phyloP scores from a whole-genome alignment of 2,797 vertebrate species.

The Lagocephalus sceleratus region DNA sequence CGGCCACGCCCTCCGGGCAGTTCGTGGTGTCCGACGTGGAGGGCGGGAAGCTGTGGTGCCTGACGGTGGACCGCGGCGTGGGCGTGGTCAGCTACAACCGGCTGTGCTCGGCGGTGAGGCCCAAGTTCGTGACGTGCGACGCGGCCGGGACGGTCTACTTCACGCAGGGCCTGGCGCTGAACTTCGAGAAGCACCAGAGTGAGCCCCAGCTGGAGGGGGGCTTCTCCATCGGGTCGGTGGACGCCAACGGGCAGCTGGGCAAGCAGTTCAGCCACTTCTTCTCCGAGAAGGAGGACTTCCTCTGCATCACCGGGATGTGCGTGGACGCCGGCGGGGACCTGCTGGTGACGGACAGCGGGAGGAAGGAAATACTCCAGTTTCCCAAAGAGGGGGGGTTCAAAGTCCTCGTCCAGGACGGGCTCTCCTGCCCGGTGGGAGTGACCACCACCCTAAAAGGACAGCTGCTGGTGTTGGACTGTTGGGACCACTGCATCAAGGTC shows the following conservation, averaged over 20 bases:
- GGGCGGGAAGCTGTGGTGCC: constrained; percentile 95
- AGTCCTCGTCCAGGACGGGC: constrained; percentile 88
- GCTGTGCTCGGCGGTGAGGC: constrained; percentile 90
- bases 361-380: constrained; percentile 94
- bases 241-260: constrained; percentile 87
- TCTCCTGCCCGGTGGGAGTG: constrained; percentile 91
- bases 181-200: constrained; percentile 90
- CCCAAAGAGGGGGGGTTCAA: constrained; percentile 93
- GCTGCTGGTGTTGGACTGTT: constrained; percentile 93
- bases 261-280: constrained; percentile 97
- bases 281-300: constrained; percentile 93
- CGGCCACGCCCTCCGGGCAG: constrained; percentile 90
- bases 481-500: constrained; percentile 98
- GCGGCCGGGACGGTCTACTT: constrained; percentile 91
- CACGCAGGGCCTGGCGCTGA: constrained; percentile 93
- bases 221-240: constrained; percentile 93
- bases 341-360: constrained; percentile 92
- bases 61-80: constrained; percentile 87
- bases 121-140: constrained; percentile 95
- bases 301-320: constrained; percentile 97
- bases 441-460: constrained; percentile 95
- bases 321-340: constrained; percentile 91
- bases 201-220: constrained; percentile 95
- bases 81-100: constrained; percentile 94
- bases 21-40: constrained; percentile 96